A percentile compares a stretch with the other conserved stretches of the same genome.
phyloP scores from a whole-genome alignment of 2,888 invertebrate genomes.

The Hirudinaria manillensis region DNA sequence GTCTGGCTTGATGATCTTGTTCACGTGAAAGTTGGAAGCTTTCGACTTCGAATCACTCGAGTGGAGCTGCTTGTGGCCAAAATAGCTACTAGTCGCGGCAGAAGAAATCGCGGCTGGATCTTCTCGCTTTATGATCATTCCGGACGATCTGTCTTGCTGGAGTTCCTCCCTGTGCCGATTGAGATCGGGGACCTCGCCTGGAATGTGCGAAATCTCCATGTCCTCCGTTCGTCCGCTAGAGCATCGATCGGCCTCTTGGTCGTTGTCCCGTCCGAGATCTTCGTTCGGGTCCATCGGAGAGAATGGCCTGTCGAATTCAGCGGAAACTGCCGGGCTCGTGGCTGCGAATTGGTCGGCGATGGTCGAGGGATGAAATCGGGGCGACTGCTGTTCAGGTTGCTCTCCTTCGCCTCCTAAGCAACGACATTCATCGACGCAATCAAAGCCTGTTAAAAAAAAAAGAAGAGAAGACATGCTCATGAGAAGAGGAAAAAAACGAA shows the following conservation, averaged over 20 bases:
- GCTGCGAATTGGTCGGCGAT: no score
- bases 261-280: slow-evolving; percentile 15
- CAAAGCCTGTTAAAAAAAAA: slow-evolving; percentile 9
- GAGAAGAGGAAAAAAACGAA: not conserved
- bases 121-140: not conserved
- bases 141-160: not conserved
- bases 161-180: not conserved
- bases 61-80: not conserved
- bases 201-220: slow-evolving; percentile 18
- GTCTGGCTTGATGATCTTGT: slow-evolving; percentile 19
- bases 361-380: no score
- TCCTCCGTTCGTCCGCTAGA: slow-evolving; percentile 26
- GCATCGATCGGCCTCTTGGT: slow-evolving; percentile 22
- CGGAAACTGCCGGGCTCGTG: no score
- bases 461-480: not conserved
- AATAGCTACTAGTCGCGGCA: not conserved
- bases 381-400: not conserved
- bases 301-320: not conserved
- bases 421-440: slow-evolving; percentile 2
- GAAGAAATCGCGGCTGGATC: not conserved
- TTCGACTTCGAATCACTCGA: not conserved
- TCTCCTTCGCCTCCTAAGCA: not conserved
- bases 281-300: slow-evolving; percentile 6
- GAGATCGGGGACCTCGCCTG: not conserved
- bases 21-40: slow-evolving; percentile 12